Percentiles rank a stretch among this genome's conserved stretches.
Conservation (phyloP, 1,140 invertebrate genomes). For the Portunus trituberculatus region DNA sequence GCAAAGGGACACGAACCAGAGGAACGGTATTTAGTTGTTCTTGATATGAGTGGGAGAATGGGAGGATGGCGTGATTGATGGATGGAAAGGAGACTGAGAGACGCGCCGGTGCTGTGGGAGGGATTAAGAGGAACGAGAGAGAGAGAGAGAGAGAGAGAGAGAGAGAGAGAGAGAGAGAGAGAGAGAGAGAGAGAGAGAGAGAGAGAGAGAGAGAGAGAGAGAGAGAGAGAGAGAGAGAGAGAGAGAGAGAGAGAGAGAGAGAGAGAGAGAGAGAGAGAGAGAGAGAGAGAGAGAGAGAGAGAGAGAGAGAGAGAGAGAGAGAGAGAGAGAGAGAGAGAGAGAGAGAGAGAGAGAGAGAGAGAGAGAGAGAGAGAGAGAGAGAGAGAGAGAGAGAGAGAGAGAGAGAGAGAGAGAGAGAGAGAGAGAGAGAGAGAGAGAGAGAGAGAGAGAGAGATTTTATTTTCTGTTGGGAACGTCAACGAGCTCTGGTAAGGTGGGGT, state of each 20-base stretch:
- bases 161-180: neutral
- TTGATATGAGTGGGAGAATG: too few species aligned
- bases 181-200: neutral
- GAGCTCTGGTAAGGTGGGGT: neutral
- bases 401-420: neutral
- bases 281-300: neutral
- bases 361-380: neutral
- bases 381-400: neutral
- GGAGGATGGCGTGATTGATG: too few species aligned
- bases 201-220: conserved; percentile 14
- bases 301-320: neutral
- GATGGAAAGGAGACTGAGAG: too few species aligned
- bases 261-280: conserved; percentile 29
- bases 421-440: neutral
- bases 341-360: neutral
- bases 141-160: neutral
- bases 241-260: neutral
- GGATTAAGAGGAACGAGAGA: neutral
- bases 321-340: neutral
- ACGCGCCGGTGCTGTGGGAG: neutral
- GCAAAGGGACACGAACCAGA: too few species aligned
- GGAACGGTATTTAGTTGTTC: too few species aligned
- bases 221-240: neutral
- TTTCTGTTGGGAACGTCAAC: neutral
- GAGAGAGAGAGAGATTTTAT: neutral